Conservation (phyloP, 1,140 invertebrate species). For the Ladona fulva region DNA sequence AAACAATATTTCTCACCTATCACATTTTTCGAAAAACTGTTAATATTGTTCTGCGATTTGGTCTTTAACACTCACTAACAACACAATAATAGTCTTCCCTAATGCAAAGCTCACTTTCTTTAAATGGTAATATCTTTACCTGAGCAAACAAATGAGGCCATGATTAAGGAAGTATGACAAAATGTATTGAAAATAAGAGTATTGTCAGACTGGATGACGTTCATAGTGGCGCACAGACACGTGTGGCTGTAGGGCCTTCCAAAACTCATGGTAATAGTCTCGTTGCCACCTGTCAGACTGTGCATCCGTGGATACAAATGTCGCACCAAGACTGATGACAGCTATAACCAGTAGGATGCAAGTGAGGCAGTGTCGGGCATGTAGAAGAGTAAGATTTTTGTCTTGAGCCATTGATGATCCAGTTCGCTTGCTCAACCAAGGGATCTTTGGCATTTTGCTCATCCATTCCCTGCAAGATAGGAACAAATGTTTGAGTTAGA, state of each 20-base stretch:
- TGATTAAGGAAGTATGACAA: not conserved
- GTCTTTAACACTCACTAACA: not conserved
- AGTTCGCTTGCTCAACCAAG: not conserved
- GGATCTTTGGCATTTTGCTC: not conserved
- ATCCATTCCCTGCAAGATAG: not conserved
- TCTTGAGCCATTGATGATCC: not conserved
- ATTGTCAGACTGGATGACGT: not conserved
- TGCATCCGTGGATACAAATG: not conserved
- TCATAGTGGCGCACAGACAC: not conserved
- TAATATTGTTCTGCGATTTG: not conserved
- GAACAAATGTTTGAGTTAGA: not conserved
- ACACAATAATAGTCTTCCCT: not conserved
- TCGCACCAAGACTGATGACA: not conserved
- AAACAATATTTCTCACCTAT: not conserved
- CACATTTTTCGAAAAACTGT: not conserved
- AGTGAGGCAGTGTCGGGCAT: not conserved
- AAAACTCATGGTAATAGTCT: not conserved
- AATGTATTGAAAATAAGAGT: not conserved
- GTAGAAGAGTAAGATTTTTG: not conserved
- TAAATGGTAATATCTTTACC: not conserved
- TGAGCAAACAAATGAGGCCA: not conserved
- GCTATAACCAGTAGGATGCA: not conserved
- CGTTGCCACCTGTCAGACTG: not conserved
- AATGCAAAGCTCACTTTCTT: slow-evolving; percentile 1
- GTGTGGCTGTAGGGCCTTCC: not conserved